These are phyloP conservation scores for Papilio elwesi DNA, from an alignment of 2,888 invertebrate species.

Conservation along the genomic window DNA sequence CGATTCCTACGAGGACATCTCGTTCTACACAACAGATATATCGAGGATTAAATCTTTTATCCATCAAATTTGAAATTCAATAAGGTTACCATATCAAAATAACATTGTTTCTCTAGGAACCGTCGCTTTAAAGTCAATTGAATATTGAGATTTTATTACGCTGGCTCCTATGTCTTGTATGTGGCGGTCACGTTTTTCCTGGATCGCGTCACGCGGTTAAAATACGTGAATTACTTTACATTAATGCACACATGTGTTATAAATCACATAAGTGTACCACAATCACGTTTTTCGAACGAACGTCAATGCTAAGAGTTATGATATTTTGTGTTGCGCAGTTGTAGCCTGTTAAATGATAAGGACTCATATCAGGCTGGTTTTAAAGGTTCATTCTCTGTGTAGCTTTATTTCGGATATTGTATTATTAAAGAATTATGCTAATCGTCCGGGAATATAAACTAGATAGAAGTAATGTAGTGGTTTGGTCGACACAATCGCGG, in stretches of 20 bases:
- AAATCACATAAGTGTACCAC: slow-evolving; percentile 31
- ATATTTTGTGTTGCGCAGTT: slow-evolving; percentile 15
- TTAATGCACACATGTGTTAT: slow-evolving; percentile 41
- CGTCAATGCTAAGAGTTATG: slow-evolving; percentile 26
- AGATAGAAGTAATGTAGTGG: slow-evolving; percentile 56
- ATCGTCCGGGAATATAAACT: slow-evolving; percentile 59
- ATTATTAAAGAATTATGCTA: slow-evolving; percentile 67
- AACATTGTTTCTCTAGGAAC: slow-evolving; percentile 30
- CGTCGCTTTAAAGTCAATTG: slow-evolving; percentile 25
- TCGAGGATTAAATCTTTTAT: slow-evolving; percentile 23
- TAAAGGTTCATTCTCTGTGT: slow-evolving; percentile 32
- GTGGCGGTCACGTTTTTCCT: slow-evolving; percentile 38
- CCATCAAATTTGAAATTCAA: slow-evolving; percentile 39
- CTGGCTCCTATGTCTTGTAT: slow-evolving; percentile 33
- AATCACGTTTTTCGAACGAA: slow-evolving; percentile 39
- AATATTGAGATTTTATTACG: slow-evolving; percentile 39
- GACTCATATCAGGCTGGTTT: neutral
- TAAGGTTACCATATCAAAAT: slow-evolving; percentile 37
- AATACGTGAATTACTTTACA: slow-evolving; percentile 41
- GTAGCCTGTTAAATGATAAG: neutral
- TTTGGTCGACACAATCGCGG: slow-evolving; percentile 24
- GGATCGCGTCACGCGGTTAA: slow-evolving; percentile 37
- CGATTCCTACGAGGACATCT: slow-evolving; percentile 12
- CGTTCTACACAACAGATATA: slow-evolving; percentile 26
- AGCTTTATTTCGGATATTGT: slow-evolving; percentile 41